Evolutionary conservation across 2,797 vertebrate species (phyloP), one percentile per base, ranked within the genome.

Genomic region (Pseudochaenichthys georgianus): DNA sequence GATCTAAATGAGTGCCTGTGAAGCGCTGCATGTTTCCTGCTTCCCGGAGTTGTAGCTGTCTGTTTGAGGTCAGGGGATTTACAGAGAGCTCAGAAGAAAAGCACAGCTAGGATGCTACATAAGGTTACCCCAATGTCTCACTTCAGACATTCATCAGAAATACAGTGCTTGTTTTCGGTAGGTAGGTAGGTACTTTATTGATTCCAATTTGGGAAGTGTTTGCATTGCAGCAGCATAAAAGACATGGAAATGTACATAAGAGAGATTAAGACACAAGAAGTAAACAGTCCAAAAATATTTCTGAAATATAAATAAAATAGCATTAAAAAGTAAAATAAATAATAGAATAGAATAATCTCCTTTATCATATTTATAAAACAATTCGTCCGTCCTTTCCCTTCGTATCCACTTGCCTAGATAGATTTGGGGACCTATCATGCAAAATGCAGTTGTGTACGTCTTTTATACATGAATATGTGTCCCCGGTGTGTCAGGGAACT

Each of bases 41-140:
- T 82, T 85, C 65, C 66, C 3, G 43, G 68, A 64, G 83, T 64
- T 76, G 15, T 13, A 63, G 48, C 66, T 3, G 53, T 80, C 64
- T 82, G 81, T 84, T 77, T 47, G 45, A 41, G 65, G 72, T 86
- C 81, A 82, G 79, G 51, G 81, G 79, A 79, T 78, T 79, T 73
- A 78, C 54, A 69, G 66, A 83, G 58, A 72, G 43, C 48, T 69
- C 43, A 72, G 28, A 52, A 67, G 48, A 70, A 83, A 13, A 46
- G 16, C 48, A 61, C 1, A 7, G 60, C 51, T 57, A 7, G 38
- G 13, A 57, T 21, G 42, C 23, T 55, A 62, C 31, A 15, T 43
- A 67, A 16, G 11, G 28, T 41, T 57, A 52, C 52, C 75, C 66
- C 43, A 57, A 80, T 54, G 19, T 50, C 48, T 66, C 52, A 38